A percentile compares a stretch with the other conserved stretches of the same genome.
phyloP scores from a whole-genome alignment of 2,888 invertebrate species.

The Pasiphila rectangulata region DNA sequence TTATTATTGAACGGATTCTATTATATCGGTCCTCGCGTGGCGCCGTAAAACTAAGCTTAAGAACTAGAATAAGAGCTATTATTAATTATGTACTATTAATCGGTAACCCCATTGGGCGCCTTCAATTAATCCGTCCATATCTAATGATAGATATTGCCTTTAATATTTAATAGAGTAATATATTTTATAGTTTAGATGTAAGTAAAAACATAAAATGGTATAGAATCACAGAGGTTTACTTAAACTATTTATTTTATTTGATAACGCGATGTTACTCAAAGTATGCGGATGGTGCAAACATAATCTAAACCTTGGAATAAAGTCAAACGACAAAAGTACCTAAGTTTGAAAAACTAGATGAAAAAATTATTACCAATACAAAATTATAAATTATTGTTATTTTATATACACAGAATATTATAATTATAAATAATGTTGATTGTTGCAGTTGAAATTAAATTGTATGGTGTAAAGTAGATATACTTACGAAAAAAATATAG shows the following conservation, averaged over 20 bases:
- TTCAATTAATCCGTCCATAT: slow-evolving; percentile 80
- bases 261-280: slow-evolving; percentile 34
- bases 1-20: slow-evolving; percentile 57
- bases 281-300: slow-evolving; percentile 11
- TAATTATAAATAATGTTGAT: slow-evolving; percentile 49
- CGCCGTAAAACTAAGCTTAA: slow-evolving; percentile 55
- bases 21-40: slow-evolving; percentile 58
- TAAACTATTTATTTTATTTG: slow-evolving; percentile 55
- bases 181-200: slow-evolving; percentile 77
- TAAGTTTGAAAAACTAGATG: background rate
- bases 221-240: slow-evolving; percentile 66
- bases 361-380: slow-evolving; percentile 2
- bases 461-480: slow-evolving; percentile 55
- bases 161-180: slow-evolving; percentile 81
- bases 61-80: slow-evolving; percentile 68
- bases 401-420: slow-evolving; percentile 4
- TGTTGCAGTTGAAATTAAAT: slow-evolving; percentile 57
- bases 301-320: slow-evolving; percentile 11
- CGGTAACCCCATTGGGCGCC: slow-evolving; percentile 79
- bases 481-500: slow-evolving; percentile 45
- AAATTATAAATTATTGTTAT: slow-evolving; percentile 11
- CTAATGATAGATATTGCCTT: slow-evolving; percentile 80
- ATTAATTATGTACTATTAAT: slow-evolving; percentile 69
- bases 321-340: background rate
- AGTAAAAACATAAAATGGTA: slow-evolving; percentile 66